Conservation (phyloP, 2,888 invertebrate species). For the Colletes collaris region DNA sequence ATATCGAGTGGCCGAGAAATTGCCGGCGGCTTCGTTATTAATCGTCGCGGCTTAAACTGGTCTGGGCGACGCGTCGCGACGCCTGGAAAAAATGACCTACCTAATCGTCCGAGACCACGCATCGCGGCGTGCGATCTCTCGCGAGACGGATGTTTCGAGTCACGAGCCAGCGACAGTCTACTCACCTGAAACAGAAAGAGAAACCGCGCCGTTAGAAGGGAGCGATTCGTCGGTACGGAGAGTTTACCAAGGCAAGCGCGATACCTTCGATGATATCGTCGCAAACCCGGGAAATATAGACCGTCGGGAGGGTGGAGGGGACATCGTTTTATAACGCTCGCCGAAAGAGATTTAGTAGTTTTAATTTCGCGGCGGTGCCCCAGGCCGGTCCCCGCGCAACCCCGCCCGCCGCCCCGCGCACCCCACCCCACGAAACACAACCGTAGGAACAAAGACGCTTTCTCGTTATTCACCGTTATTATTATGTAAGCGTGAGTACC, state of each 20-base stretch:
- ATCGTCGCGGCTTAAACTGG: conserved; percentile 50
- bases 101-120: conserved; percentile 33
- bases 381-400: not conserved
- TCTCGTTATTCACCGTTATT: conserved; percentile 53
- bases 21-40: conserved; percentile 61
- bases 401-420: not conserved
- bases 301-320: conserved; percentile 7
- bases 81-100: conserved; percentile 39
- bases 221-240: not conserved
- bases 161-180: conserved; percentile 12
- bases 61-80: conserved; percentile 18
- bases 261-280: conserved; percentile 37
- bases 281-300: conserved; percentile 7
- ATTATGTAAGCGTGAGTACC: conserved; percentile 47
- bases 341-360: conserved; percentile 58
- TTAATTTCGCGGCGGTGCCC: conserved; percentile 50
- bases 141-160: not conserved
- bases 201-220: not conserved
- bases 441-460: conserved; percentile 50
- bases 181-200: conserved; percentile 58
- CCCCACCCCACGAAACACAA: conserved; percentile 35
- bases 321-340: conserved; percentile 47
- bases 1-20: conserved; percentile 76
- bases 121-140: not conserved
- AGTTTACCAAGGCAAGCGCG: not conserved